Evolutionary conservation across 2,888 invertebrate species (phyloP).

Genomic region (Melieria picta): DNA sequence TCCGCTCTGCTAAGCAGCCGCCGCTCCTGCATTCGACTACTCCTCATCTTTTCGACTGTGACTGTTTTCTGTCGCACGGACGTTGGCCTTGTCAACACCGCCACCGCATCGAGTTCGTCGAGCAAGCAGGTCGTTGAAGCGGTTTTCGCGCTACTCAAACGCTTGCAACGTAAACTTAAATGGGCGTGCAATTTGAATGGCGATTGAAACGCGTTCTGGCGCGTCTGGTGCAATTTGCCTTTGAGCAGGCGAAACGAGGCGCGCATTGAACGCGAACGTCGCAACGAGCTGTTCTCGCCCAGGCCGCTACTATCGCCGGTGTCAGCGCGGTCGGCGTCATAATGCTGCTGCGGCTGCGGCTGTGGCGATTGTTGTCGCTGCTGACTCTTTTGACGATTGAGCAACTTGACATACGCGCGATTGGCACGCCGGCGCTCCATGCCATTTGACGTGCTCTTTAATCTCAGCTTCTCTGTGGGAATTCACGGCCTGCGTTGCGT

Average conservation of each 20-base stretch:
- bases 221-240: slow-evolving; percentile 67
- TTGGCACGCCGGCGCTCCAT: slow-evolving; percentile 59
- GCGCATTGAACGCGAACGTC: slow-evolving; percentile 76
- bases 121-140: slow-evolving; percentile 48
- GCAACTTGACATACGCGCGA: slow-evolving; percentile 50
- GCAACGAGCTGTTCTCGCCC: slow-evolving; percentile 55
- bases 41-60: slow-evolving; percentile 6
- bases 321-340: slow-evolving; percentile 6
- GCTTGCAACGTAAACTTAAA: slow-evolving; percentile 48
- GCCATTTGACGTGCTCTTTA: not conserved
- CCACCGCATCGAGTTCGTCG: slow-evolving; percentile 49
- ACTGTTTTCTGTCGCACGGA: slow-evolving; percentile 5
- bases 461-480: not conserved
- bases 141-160: slow-evolving; percentile 37
- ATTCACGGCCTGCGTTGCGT: too few species aligned
- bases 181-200: slow-evolving; percentile 59
- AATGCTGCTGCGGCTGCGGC: not conserved
- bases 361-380: slow-evolving; percentile 1
- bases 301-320: slow-evolving; percentile 36
- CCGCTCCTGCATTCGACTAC: slow-evolving; percentile 1
- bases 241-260: slow-evolving; percentile 76
- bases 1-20: not conserved
- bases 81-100: slow-evolving; percentile 42
- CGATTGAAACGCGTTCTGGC: slow-evolving; percentile 52
- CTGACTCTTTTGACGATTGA: slow-evolving; percentile 13